Conservation (phyloP, 64 coral and sea anemone species). For the Porites australiensis region DNA sequence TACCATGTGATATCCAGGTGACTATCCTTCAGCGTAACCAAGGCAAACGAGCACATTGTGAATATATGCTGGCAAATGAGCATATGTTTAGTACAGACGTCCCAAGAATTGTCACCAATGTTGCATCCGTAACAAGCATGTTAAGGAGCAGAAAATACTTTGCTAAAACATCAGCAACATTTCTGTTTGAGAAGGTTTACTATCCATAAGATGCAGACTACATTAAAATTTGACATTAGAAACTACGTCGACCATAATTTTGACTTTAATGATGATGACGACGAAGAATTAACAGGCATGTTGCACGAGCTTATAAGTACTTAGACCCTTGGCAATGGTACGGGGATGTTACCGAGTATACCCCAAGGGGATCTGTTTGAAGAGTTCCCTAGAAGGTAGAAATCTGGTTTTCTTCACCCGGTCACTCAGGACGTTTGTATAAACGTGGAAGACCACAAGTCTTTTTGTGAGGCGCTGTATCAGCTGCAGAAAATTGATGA, state of each 20-base stretch:
- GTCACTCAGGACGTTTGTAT: background rate
- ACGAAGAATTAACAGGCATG: slow-evolving; percentile 32
- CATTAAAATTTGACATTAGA: no score
- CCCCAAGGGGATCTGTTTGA: slow-evolving; percentile 31
- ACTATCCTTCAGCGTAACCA: no score
- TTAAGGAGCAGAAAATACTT: no score
- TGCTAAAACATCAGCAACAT: no score
- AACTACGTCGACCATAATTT: slow-evolving; percentile 23
- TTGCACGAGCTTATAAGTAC: slow-evolving; percentile 10
- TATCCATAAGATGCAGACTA: no score
- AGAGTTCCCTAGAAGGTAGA: slow-evolving; percentile 38
- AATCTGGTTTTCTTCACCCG: slow-evolving; percentile 30
- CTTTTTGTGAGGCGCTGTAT: slow-evolving; percentile 17
- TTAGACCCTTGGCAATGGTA: slow-evolving; percentile 22
- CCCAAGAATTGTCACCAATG: no score
- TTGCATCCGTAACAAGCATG: no score
- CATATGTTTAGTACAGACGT: no score
- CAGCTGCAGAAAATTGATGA: slow-evolving; percentile 41
- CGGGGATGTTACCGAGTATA: background rate
- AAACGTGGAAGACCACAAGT: slow-evolving; percentile 13
- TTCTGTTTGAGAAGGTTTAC: no score
- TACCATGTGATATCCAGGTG: no score
- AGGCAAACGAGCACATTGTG: no score
- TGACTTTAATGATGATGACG: slow-evolving; percentile 16
- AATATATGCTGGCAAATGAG: no score